Evolutionary conservation across 1,140 invertebrate species (phyloP), one percentile per base, ranked within the genome.

Genomic region (Drosophila auraria): DNA sequence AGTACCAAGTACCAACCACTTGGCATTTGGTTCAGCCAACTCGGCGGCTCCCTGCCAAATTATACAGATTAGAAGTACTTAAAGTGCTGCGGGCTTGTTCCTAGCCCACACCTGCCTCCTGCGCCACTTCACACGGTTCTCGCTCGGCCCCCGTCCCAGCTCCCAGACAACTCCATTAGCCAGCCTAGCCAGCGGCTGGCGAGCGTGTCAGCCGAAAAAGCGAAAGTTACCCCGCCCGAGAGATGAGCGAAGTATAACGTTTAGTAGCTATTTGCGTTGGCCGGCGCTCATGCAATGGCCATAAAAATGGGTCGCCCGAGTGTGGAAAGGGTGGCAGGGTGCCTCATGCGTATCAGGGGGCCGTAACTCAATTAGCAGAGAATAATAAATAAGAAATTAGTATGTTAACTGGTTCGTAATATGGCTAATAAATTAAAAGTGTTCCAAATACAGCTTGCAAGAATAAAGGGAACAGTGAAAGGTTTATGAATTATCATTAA

Each of bases 41-140:
- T 63, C 63, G 76, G 25, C 75, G 78, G 80, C 71, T 49, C 64
- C 47, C 23, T 47, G 44, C 17, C 33, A 90, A 84, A 89, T 89
- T 89, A 89, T 76, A 90, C 86, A 82, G 87, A 89, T 89, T 81
- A 90, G 81, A 68, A 62, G 38, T 59, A 61, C 17, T 36, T 62
- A 69, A 78, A 84, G 84, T 87, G 84, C 81, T 33, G 75, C 69
- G 60, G 81, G 66, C 60, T 59, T 89, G 81, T 84, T 84, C 68
- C 81, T 89, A 66, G 60, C 78, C 51, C 81, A 90, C 81, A 89
- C 84, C 81, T 70, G 4, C 50, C 53, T 66, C 81, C 64, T 71
- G 49, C 40, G 47, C 64, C 15, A 62, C 53, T 82, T 84, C 82
- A 61, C 78, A 82, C 79, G 72, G 70, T 82, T 86, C 64, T 86